Evolutionary conservation across 2,797 vertebrate genomes (phyloP).

Genomic region (Distichodus sexfasciatus): DNA sequence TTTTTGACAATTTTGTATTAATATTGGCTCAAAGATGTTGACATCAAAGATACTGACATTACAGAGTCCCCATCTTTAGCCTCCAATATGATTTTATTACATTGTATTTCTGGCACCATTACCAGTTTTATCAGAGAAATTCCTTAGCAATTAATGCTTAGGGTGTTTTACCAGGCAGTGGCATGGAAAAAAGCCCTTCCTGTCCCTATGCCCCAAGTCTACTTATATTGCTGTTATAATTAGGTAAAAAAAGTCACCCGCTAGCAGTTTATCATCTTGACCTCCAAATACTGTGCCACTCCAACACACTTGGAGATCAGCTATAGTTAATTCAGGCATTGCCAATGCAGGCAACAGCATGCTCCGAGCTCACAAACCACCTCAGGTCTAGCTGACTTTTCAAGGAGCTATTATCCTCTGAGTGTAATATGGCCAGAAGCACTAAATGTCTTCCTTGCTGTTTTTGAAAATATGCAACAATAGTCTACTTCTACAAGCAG

Average conservation of each 20-base stretch:
- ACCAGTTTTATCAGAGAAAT: constrained; percentile 13
- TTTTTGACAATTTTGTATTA: too few relatives aligned
- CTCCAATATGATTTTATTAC: too few relatives aligned
- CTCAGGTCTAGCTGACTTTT: constrained; percentile 41
- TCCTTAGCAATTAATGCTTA: constrained; percentile 25
- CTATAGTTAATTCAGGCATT: neutral
- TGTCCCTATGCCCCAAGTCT: constrained; percentile 5
- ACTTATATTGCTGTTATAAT: constrained; percentile 13
- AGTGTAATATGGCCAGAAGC: constrained; percentile 17
- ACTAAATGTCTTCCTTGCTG: constrained; percentile 9
- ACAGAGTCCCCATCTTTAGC: too few relatives aligned
- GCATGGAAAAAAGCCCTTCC: neutral
- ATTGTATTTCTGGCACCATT: neutral
- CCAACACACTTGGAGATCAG: constrained; percentile 33
- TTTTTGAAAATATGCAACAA: neutral
- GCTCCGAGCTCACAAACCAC: constrained; percentile 11
- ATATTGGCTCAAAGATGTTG: too few relatives aligned
- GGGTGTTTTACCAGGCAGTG: constrained; percentile 5
- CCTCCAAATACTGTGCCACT: constrained; percentile 16
- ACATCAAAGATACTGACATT: neutral
- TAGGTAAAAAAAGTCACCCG: constrained; percentile 29
- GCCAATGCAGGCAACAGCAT: neutral
- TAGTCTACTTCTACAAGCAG: neutral
- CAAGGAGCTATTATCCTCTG: constrained; percentile 37
- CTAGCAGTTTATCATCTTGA: constrained; percentile 8